A percentile compares a stretch with the other conserved stretches of the same genome.
Conservation (phyloP, 2,113 vertebrate species). For the Clarias magur region DNA sequence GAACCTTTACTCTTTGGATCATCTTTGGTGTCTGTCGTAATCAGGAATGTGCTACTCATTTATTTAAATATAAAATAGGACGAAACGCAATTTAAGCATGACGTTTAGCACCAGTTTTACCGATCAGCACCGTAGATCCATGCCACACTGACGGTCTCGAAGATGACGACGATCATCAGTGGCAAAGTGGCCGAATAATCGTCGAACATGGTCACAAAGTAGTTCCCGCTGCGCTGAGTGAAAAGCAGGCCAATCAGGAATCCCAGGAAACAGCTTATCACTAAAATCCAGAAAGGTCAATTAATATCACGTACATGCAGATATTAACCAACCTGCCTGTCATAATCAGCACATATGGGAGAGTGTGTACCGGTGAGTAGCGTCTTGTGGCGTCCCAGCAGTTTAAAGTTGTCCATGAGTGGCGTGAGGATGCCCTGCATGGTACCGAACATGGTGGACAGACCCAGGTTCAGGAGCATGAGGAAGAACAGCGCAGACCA, state of each 20-base stretch:
- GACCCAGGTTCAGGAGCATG: slow-evolving; percentile 96
- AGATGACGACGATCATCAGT: slow-evolving; percentile 88
- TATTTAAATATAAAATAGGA: not conserved
- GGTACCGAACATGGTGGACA: slow-evolving; percentile 98
- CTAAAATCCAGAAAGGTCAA: slow-evolving; percentile 66
- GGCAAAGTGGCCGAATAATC: slow-evolving; percentile 97
- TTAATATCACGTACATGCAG: not conserved
- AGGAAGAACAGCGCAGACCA: slow-evolving; percentile 98
- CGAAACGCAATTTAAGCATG: not conserved
- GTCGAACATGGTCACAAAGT: slow-evolving; percentile 98
- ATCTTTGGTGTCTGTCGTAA: not conserved
- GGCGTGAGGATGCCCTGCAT: slow-evolving; percentile 98
- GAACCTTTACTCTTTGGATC: no score
- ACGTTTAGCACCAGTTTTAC: slow-evolving; percentile 70
- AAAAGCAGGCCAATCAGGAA: slow-evolving; percentile 91
- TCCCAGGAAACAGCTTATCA: slow-evolving; percentile 85
- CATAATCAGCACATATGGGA: not conserved
- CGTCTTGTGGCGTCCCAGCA: slow-evolving; percentile 73
- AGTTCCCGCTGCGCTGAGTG: slow-evolving; percentile 96
- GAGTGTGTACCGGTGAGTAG: slow-evolving; percentile 66
- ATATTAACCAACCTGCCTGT: not conserved
- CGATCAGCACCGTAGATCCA: slow-evolving; percentile 97
- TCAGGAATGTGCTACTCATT: not conserved
- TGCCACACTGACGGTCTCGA: slow-evolving; percentile 90
- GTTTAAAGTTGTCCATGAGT: slow-evolving; percentile 93